Base-by-base conservation (phyloP, 1,140 invertebrate genomes). In the Riptortus pedestris region DNA sequence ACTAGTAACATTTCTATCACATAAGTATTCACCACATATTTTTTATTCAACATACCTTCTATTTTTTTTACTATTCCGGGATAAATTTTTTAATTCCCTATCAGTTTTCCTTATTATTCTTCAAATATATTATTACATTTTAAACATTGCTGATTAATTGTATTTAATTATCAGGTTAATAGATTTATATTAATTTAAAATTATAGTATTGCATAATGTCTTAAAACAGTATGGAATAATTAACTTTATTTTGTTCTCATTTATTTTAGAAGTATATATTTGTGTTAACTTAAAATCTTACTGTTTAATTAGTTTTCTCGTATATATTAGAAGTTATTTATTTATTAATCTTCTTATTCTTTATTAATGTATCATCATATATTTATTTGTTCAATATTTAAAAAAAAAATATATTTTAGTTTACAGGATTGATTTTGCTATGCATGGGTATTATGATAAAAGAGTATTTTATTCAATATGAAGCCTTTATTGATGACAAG, bases 391-490 rank as follows among this genome's bases (percentile, higher is more conserved):
- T 33, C n/a, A 1, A 33, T 52, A 7, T n/a, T 58, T 65, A 31
- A 29, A 29, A 5, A n/a, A 12, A 20, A 20, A 11, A 11, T 48
- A 2, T 24, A 52, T 59, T 45, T 68, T 68, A 73, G 72, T 24
- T 73, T 14, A 71, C 70, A 47, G 72, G 72, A 29, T 61, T 73
- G 12, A 69, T 70, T 29, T 55, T 76, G 12, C 69, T 76, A 20
- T 64, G 61, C 0, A 65, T 73, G 66, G 74, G 75, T 12, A 67
- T 70, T 28, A 57, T 72, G n/a, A 70, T 73, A 16, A 65, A 71
- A n/a, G 67, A 65, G 28, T 66, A 71, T n/a, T 76, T 74, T 60
- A 68, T 64, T 0, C 63, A 74, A 29, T 78, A 78, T 68, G 67
- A 72, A 16, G 69, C 73, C 11, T 70, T 77, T 73, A 63, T 72